Base-by-base conservation (phyloP, 2,888 invertebrate genomes). In the Automeris io region DNA sequence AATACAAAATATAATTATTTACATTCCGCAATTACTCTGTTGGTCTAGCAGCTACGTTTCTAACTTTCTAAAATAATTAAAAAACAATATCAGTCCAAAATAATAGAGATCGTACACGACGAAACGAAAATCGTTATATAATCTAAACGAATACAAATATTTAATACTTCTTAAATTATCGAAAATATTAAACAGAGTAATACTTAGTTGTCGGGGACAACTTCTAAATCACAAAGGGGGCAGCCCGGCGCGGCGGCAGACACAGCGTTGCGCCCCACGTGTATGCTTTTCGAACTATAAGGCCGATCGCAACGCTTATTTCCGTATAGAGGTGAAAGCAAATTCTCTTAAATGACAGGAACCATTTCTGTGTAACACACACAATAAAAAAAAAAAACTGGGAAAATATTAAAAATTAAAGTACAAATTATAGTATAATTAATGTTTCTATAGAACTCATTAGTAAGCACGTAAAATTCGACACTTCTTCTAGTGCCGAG, bases 61-160 rank as follows among this genome's bases (percentile, higher is more conserved):
- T 50, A 49, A 23, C 16, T 34, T 34, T 22, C 39, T 53, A 52
- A 55, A 49, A 45, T 47, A 47, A 51, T 40, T 44, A 49, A 46
- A 49, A 21, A 47, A 47, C 67, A 67, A 73, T 74, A 73, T 81
- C 80, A 81, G 80, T 81, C 79, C 34, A 70, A 32, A 35, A 34
- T 13, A 31, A 36, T 32, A 40, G 40, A 40, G 40, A 40, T 40
- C 40, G 40, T 33, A 36, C 25, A 18, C 36, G 34, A 38, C 32
- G 51, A 56, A 66, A 61, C 50, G 59, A 51, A 54, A 46, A 62
- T 67, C 61, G 61, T 61, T 63, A 57, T 70, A 61, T 61, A 53
- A 41, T 55, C 55, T 66, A 67, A 51, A 53, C 51, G 55, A 58
- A 60, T 65, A 61, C 45, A 67, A 65, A 67, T 67, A 63, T 68